Evolutionary conservation across 2,113 vertebrate genomes (phyloP).

Genomic region (Eubucco bourcierii): DNA sequence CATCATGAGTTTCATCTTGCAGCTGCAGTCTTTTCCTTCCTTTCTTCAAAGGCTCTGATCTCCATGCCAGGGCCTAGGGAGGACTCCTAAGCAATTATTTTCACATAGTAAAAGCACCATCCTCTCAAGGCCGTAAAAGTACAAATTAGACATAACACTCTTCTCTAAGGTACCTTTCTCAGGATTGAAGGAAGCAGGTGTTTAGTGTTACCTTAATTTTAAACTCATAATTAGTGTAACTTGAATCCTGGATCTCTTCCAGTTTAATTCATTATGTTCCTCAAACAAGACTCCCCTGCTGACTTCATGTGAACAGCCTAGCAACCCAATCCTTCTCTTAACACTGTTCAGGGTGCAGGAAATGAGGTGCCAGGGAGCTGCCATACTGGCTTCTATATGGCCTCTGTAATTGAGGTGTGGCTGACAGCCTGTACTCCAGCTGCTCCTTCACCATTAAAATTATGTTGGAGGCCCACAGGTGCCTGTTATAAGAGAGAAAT

Average conservation of each 20-base stretch:
- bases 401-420: background rate
- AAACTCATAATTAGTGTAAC: conserved; percentile 39
- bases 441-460: background rate
- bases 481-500: background rate
- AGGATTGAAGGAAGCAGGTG: conserved; percentile 2
- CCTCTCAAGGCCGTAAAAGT: conserved; percentile 18
- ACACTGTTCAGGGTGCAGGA: background rate
- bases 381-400: background rate
- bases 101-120: conserved; percentile 16
- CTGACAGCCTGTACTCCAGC: fast-evolving
- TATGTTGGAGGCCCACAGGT: background rate
- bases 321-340: background rate
- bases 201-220: conserved; percentile 49
- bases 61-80: background rate
- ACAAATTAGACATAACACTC: conserved; percentile 13
- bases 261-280: conserved; percentile 13
- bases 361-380: background rate
- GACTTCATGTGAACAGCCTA: background rate
- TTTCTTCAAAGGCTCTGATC: background rate
- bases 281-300: background rate
- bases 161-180: conserved; percentile 25
- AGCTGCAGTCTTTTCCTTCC: conserved; percentile 19
- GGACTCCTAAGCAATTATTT: conserved; percentile 14
- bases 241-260: conserved; percentile 25
- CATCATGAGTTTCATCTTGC: background rate